Percentiles rank a stretch among this genome's conserved stretches.
Conservation (phyloP, 1,140 invertebrate species). For the Bacillus rossius region DNA sequence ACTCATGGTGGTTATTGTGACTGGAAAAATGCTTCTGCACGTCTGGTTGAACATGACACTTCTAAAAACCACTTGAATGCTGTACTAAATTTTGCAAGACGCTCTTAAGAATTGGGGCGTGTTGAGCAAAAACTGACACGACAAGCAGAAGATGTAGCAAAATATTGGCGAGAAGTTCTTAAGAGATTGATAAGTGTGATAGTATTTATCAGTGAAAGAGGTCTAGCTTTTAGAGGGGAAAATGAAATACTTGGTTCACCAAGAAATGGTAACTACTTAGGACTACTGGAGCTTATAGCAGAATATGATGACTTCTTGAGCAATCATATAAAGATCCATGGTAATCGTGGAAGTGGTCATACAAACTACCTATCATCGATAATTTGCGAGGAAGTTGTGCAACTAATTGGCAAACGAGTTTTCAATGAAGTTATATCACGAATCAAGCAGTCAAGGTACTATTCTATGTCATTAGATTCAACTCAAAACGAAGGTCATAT, state of each 20-base stretch:
- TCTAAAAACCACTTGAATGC: constrained; percentile 15
- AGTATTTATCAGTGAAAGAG: neutral
- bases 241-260: neutral
- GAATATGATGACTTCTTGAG: constrained; percentile 1
- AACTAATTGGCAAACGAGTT: neutral
- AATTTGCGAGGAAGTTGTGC: constrained; percentile 9
- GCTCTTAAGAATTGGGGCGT: constrained; percentile 9
- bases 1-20: constrained; percentile 17
- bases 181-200: neutral
- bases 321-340: constrained; percentile 4
- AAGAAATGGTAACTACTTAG: neutral
- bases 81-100: constrained; percentile 10
- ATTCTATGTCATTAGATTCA: constrained; percentile 16
- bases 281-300: neutral
- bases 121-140: constrained; percentile 12
- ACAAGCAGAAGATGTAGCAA: constrained; percentile 17
- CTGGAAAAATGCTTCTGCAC: constrained; percentile 18
- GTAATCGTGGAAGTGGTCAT: constrained; percentile 6
- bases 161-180: neutral
- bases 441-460: constrained; percentile 15
- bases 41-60: constrained; percentile 16
- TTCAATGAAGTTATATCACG: constrained; percentile 13
- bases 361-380: constrained; percentile 14
- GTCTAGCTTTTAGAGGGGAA: too few species aligned
- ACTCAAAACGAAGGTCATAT: constrained; percentile 9